These are phyloP conservation scores for Prosopocoilus inquinatus DNA, from an alignment of 2,888 invertebrate genomes.

Conservation along the genomic window DNA sequence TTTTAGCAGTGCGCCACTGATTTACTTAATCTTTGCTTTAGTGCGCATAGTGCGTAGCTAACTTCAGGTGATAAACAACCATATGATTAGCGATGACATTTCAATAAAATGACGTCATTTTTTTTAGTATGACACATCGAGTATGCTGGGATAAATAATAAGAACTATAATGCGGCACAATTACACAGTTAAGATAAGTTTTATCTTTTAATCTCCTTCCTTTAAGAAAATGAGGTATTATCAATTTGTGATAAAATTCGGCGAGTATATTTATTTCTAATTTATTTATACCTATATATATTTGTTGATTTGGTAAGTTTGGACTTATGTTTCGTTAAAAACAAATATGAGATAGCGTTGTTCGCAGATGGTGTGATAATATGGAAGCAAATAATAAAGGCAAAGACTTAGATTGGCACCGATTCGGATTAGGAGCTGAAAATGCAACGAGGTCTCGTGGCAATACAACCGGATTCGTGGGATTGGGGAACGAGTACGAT, in stretches of 20 bases:
- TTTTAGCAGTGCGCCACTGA: not conserved
- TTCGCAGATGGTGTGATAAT: not conserved
- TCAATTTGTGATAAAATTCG: conserved; percentile 17
- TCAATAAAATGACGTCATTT: not conserved
- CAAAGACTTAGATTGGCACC: conserved; percentile 56
- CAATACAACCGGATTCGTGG: conserved; percentile 73
- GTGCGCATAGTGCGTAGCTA: too few species aligned
- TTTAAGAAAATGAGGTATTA: conserved; percentile 15
- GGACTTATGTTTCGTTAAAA: not conserved
- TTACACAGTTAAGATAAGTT: conserved; percentile 18
- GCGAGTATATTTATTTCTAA: conserved; percentile 12
- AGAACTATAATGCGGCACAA: conserved; percentile 14
- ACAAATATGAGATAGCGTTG: not conserved
- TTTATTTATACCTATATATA: conserved; percentile 10
- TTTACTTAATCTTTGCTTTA: not conserved
- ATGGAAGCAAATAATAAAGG: conserved; percentile 29
- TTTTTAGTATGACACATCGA: not conserved
- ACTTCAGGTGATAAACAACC: not conserved
- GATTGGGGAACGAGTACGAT: conserved; percentile 71
- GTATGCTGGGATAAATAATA: conserved; percentile 5
- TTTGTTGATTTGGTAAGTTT: conserved; percentile 16
- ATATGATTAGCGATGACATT: not conserved
- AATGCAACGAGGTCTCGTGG: conserved; percentile 54
- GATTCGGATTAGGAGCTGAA: conserved; percentile 55
- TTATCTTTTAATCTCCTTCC: conserved; percentile 21